Percentiles rank a stretch among this genome's conserved stretches.
Evolutionary conservation across 2,888 invertebrate species (phyloP).

Genomic region (Philaethria dido): DNA sequence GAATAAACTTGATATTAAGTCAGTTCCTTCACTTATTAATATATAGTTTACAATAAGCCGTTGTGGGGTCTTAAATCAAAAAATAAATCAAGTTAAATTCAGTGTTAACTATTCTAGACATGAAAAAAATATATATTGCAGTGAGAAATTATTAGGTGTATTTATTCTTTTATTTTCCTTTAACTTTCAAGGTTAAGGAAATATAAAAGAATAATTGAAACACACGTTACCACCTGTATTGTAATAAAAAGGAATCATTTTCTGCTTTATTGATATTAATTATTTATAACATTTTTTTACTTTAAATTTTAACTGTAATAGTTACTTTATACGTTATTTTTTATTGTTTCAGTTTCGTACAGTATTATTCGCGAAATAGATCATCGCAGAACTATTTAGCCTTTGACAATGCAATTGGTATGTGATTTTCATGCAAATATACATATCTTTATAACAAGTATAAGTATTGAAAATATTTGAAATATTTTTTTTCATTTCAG

Average conservation of each 20-base stretch:
- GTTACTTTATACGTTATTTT: background rate
- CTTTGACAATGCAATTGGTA: slow-evolving; percentile 24
- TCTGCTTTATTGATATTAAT: background rate
- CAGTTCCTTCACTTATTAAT: too few species aligned
- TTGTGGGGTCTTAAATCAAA: background rate
- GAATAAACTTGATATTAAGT: too few species aligned
- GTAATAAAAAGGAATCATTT: too few species aligned
- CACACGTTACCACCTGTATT: too few species aligned
- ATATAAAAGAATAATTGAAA: too few species aligned
- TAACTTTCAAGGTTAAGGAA: background rate
- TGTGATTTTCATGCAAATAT: background rate
- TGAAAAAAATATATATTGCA: background rate
- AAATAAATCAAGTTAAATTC: background rate
- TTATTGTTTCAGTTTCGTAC: slow-evolving; percentile 61
- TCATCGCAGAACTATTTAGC: slow-evolving; percentile 9
- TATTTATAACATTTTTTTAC: background rate
- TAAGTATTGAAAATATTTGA: background rate
- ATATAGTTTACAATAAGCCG: too few species aligned
- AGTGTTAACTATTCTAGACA: background rate
- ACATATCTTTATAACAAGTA: background rate
- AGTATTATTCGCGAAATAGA: slow-evolving; percentile 58
- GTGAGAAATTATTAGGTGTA: background rate
- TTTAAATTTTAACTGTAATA: too few species aligned
- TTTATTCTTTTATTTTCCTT: background rate
- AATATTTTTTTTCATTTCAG: background rate